phyloP scores from a whole-genome alignment of 2,113 vertebrate genomes.

The Picathartes gymnocephalus region DNA sequence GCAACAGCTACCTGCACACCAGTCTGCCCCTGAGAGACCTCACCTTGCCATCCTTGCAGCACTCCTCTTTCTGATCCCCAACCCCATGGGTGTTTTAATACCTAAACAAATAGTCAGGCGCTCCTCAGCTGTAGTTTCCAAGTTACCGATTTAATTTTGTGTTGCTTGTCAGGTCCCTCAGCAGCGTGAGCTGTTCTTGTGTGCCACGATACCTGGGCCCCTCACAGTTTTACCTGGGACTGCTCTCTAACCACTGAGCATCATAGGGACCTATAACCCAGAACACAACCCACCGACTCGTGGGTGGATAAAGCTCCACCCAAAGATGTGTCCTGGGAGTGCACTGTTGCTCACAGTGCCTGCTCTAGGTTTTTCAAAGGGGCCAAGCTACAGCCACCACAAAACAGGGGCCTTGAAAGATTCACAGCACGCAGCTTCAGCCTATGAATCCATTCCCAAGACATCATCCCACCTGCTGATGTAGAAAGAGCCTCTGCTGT shows the following conservation, averaged over 20 bases:
- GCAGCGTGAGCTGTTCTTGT: rapidly evolving
- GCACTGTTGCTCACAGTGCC: background rate
- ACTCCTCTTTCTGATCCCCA: background rate
- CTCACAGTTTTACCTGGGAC: background rate
- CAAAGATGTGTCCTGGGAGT: rapidly evolving
- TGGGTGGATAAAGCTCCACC: background rate
- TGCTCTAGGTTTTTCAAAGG: background rate
- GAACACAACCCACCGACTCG: background rate
- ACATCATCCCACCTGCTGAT: background rate
- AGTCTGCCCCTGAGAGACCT: background rate
- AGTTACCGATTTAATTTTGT: background rate
- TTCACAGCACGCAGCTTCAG: background rate
- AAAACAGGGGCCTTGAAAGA: background rate
- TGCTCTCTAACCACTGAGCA: background rate
- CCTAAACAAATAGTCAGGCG: background rate
- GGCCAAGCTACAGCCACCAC: background rate
- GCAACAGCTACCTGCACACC: background rate
- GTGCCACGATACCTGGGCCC: background rate
- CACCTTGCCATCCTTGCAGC: background rate
- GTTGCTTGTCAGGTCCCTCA: background rate
- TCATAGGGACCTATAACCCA: background rate
- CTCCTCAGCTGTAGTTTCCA: background rate
- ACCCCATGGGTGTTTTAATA: background rate
- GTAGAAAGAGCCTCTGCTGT: background rate
- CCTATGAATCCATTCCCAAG: background rate